phyloP scores from a whole-genome alignment of 2,113 vertebrate species.

The Gnathonemus echidnorhynchus region DNA sequence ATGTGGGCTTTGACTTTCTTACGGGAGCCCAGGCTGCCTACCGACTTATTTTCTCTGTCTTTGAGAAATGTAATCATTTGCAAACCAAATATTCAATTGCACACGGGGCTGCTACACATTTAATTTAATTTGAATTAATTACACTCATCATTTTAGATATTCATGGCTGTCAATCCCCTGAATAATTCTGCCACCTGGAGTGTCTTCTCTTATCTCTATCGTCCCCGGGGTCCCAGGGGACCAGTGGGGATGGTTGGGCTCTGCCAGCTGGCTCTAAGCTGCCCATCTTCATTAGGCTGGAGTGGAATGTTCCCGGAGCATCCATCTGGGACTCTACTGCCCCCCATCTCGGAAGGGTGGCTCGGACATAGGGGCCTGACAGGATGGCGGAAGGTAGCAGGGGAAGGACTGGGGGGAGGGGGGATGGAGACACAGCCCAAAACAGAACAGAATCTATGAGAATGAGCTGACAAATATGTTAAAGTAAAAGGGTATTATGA shows the following conservation, averaged over 20 bases:
- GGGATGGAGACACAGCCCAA: background rate
- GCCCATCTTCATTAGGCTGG: slow-evolving; percentile 70
- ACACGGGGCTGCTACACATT: slow-evolving; percentile 51
- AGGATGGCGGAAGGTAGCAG: background rate
- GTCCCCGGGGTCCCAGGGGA: slow-evolving; percentile 55
- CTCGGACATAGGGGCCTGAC: slow-evolving; percentile 32
- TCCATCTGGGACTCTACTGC: slow-evolving; percentile 63
- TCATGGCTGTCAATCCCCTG: slow-evolving; percentile 75
- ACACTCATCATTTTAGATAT: slow-evolving; percentile 73
- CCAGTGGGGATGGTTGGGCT: slow-evolving; percentile 56
- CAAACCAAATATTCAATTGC: slow-evolving; percentile 52
- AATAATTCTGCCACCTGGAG: slow-evolving; percentile 72
- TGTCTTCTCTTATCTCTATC: slow-evolving; percentile 74
- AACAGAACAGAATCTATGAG: background rate
- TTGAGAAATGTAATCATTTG: slow-evolving; percentile 70
- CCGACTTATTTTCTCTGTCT: slow-evolving; percentile 37
- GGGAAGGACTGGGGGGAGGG: slow-evolving; percentile 16
- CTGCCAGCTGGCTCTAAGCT: slow-evolving; percentile 53
- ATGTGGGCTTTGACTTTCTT: background rate
- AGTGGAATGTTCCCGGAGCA: slow-evolving; percentile 63
- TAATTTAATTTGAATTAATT: slow-evolving; percentile 81
- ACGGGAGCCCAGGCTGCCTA: background rate
- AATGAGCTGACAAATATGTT: background rate
- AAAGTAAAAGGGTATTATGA: background rate
- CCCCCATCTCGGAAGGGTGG: slow-evolving; percentile 28